Evolutionary conservation across 2,888 invertebrate genomes (phyloP).

Genomic region (Creontiades dilutus): DNA sequence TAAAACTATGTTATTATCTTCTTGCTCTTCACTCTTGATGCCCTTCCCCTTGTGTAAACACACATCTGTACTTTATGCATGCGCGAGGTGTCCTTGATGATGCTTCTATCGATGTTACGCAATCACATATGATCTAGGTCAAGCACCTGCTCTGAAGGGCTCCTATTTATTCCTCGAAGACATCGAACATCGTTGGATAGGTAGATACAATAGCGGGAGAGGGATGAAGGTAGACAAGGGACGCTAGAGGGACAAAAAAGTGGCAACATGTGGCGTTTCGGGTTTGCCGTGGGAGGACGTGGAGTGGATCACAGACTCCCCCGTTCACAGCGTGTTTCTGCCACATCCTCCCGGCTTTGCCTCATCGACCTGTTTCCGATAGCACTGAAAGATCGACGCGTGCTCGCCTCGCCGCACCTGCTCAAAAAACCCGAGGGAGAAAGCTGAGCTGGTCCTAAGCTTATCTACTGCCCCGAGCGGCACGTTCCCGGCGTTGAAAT

Average conservation of each 20-base stretch:
- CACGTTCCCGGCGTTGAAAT: slow-evolving; percentile 10
- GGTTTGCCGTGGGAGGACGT: background rate
- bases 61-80: too few relatives aligned
- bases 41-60: too few relatives aligned
- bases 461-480: background rate
- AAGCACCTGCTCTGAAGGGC: background rate
- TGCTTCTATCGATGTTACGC: too few relatives aligned
- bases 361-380: slow-evolving; percentile 37
- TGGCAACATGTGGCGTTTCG: slow-evolving; percentile 1
- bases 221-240: background rate
- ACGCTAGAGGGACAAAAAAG: background rate
- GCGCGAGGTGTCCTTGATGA: too few relatives aligned
- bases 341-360: background rate
- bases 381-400: slow-evolving; percentile 24
- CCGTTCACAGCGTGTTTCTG: background rate
- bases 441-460: slow-evolving; percentile 13
- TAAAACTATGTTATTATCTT: too few relatives aligned
- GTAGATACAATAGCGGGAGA: background rate
- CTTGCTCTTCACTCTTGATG: too few relatives aligned
- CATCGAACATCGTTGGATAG: background rate
- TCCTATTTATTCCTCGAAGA: background rate
- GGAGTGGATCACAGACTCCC: background rate
- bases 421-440: too few relatives aligned
- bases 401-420: slow-evolving; percentile 16
- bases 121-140: too few relatives aligned